A percentile compares a stretch with the other conserved stretches of the same genome.
phyloP scores from a whole-genome alignment of 2,797 vertebrate species.

The Cygnus olor region DNA sequence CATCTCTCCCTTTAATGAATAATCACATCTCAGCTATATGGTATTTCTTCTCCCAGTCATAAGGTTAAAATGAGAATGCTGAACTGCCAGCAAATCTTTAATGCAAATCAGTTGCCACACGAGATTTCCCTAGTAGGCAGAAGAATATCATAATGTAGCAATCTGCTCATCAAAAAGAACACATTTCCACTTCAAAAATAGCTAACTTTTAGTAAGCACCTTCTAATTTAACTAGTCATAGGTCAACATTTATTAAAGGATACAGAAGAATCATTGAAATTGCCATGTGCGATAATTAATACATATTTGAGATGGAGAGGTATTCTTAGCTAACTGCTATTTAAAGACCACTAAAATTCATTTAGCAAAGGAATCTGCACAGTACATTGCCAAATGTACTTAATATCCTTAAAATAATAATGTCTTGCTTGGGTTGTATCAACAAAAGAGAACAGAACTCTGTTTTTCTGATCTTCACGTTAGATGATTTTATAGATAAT shows the following conservation, averaged over 20 bases:
- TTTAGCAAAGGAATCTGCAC: background rate
- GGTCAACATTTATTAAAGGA: conserved; percentile 54
- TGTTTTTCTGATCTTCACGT: background rate
- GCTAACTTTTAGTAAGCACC: background rate
- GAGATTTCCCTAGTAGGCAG: conserved; percentile 22
- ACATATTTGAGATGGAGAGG: background rate
- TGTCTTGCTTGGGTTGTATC: background rate
- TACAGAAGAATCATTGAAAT: background rate
- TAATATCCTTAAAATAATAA: background rate
- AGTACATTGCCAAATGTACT: background rate
- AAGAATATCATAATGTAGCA: conserved; percentile 29
- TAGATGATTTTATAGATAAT: background rate
- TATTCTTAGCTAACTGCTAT: background rate
- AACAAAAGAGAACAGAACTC: background rate
- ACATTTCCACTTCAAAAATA: conserved; percentile 27
- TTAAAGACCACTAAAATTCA: background rate
- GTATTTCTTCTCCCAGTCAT: conserved; percentile 55
- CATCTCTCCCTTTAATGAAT: conserved; percentile 35
- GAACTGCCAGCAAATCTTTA: conserved; percentile 66
- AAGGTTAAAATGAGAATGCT: conserved; percentile 55
- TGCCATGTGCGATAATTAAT: background rate
- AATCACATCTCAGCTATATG: conserved; percentile 60
- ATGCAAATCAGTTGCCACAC: conserved; percentile 63
- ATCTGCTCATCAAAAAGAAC: conserved; percentile 45
- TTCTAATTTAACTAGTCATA: conserved; percentile 26